These are phyloP conservation scores for Nomada lathburiana DNA, from an alignment of 2,888 invertebrate genomes.

Conservation along the genomic window DNA sequence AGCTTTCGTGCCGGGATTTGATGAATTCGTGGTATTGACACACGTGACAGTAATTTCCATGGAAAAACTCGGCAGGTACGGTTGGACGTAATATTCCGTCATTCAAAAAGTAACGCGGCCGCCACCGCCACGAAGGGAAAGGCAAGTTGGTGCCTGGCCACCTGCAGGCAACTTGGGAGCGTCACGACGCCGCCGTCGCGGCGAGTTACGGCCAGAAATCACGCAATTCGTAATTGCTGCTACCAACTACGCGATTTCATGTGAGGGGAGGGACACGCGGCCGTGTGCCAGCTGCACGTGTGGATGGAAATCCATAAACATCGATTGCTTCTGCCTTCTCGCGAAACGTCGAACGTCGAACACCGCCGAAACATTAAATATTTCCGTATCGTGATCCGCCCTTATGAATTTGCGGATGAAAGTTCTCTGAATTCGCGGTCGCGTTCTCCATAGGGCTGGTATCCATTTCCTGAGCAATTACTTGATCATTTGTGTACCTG, in stretches of 20 bases:
- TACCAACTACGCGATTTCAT: slow-evolving; percentile 81
- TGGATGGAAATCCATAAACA: slow-evolving; percentile 80
- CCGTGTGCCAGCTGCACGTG: slow-evolving; percentile 65
- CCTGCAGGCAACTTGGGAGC: slow-evolving; percentile 82
- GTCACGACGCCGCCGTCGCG: slow-evolving; percentile 84
- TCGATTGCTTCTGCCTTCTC: slow-evolving; percentile 76
- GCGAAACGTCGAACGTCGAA: slow-evolving; percentile 47
- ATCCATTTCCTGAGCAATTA: slow-evolving; percentile 13
- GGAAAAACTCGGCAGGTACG: slow-evolving; percentile 26
- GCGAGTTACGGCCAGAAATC: slow-evolving; percentile 84
- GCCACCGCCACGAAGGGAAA: slow-evolving; percentile 69
- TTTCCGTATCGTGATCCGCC: slow-evolving; percentile 49
- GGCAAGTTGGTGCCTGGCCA: slow-evolving; percentile 81
- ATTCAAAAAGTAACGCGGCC: slow-evolving; percentile 72
- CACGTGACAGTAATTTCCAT: slow-evolving; percentile 61
- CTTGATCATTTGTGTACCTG: not conserved
- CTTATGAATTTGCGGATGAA: slow-evolving; percentile 32
- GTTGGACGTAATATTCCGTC: slow-evolving; percentile 75
- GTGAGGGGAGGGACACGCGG: slow-evolving; percentile 57
- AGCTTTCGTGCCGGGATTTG: slow-evolving; percentile 36
- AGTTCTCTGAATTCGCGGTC: slow-evolving; percentile 34
- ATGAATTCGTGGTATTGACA: slow-evolving; percentile 62
- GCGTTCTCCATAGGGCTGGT: not conserved
- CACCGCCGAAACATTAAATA: slow-evolving; percentile 39
- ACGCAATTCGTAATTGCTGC: slow-evolving; percentile 84